A percentile compares a stretch with the other conserved stretches of the same genome.
phyloP scores from a whole-genome alignment of 1,140 invertebrate species.

The Scylla paramamosain region DNA sequence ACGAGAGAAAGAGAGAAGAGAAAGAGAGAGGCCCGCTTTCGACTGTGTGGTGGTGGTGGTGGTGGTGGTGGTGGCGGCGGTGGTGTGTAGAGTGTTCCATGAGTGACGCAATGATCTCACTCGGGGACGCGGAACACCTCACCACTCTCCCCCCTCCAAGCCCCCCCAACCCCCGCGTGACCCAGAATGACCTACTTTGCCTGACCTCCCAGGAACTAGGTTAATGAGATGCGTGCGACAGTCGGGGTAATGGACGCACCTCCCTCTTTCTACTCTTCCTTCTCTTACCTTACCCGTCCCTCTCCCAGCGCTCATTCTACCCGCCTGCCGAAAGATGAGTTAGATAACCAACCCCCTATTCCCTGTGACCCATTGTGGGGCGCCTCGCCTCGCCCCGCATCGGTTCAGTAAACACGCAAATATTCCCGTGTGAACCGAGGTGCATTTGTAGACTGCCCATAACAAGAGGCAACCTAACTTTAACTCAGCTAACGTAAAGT shows the following conservation, averaged over 20 bases:
- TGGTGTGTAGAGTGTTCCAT: neutral
- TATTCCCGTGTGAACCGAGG: neutral
- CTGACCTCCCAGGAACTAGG: slow-evolving; percentile 23
- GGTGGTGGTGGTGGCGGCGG: neutral
- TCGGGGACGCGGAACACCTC: slow-evolving; percentile 30
- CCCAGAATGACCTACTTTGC: slow-evolving; percentile 32
- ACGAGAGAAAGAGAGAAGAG: slow-evolving; percentile 11
- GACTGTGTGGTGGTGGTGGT: neutral
- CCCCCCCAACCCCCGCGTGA: neutral
- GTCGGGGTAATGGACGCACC: neutral
- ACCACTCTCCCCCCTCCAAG: neutral
- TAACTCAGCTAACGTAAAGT: no score
- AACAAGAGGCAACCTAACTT: no score
- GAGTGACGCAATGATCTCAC: slow-evolving; percentile 43
- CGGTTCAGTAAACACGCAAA: neutral
- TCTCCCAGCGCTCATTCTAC: neutral
- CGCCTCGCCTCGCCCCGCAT: no score
- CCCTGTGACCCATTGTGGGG: neutral
- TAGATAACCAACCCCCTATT: neutral
- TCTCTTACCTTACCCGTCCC: neutral
- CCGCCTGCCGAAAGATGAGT: neutral
- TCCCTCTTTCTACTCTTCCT: neutral
- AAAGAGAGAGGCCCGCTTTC: slow-evolving; percentile 39
- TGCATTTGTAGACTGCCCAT: neutral
- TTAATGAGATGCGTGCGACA: slow-evolving; percentile 50